Percentiles rank a stretch among this genome's conserved stretches.
Conservation (phyloP, 2,113 vertebrate genomes). For the Columba livia region DNA sequence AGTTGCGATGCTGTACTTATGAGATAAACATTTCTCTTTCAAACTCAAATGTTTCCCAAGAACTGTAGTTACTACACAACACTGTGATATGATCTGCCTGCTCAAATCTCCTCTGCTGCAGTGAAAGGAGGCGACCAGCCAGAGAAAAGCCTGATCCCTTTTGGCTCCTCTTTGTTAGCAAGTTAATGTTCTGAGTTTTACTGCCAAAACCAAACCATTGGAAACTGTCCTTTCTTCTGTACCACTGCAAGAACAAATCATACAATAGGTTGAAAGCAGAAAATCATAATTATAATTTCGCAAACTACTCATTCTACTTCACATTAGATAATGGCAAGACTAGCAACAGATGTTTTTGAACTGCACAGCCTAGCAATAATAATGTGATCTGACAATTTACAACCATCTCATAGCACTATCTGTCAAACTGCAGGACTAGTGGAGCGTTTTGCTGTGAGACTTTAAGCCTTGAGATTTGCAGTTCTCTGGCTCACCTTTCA, state of each 20-base stretch:
- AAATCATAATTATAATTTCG: background rate
- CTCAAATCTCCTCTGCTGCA: background rate
- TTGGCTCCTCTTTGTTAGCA: background rate
- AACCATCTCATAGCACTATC: background rate
- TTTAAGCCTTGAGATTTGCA: background rate
- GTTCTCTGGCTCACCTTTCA: background rate
- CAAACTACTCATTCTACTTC: background rate
- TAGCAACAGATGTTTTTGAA: background rate
- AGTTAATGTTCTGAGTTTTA: background rate
- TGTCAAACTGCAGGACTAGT: background rate
- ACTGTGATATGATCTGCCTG: accelerated
- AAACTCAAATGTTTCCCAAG: background rate
- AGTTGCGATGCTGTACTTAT: background rate
- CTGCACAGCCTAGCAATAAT: background rate
- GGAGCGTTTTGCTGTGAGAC: background rate
- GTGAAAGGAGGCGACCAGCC: background rate
- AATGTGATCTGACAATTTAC: background rate
- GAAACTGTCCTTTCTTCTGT: background rate
- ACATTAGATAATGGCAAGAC: background rate
- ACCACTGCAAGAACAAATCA: background rate
- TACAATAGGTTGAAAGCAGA: background rate
- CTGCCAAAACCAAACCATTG: background rate
- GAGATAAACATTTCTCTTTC: background rate
- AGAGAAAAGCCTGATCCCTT: background rate
- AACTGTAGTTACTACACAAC: background rate